Evolutionary conservation across 2,113 vertebrate genomes (phyloP), one percentile per base, ranked within the genome.

Genomic region (Eira barbara): DNA sequence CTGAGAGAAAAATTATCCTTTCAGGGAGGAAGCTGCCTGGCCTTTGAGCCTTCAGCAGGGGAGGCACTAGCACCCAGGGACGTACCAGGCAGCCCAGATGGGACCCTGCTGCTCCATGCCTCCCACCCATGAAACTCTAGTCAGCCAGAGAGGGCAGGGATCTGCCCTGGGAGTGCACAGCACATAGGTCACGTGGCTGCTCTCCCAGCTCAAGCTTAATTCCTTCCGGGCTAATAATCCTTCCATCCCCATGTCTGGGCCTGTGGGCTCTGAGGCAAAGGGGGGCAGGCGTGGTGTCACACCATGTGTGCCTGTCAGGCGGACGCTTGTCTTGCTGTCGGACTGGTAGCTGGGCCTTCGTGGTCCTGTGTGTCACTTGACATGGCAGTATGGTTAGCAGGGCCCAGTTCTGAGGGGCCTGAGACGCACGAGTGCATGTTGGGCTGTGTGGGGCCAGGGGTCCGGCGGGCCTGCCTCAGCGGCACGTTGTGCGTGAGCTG

Each of bases 401-500:
- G 23, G 31, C 69, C 15, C 21, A 1, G 45, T 39, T 42, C 74
- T 2, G 61, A 63, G 61, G 71, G 39, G 25, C 65, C 36, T 2
- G 39, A 52, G 55, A 27, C 3, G 49, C 47, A 21, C 23, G 4
- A 1, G 9, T 49, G 52, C 31, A 0, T 42, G 39, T 42, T 42
- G 39, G 39, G 39, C 39, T 42, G 39, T 42, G 39, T 42, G 39
- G 1, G 12, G 82, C 29, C 14, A 47, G 42, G 20, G 21, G 23
- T 34, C 87, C 45, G 73, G 45, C 0, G 3, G 67, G 73, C 29
- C 49, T 6, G 36, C 73, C 9, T 34, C 0, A 13, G 39, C 10
- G 69, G 36, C n/a, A 11, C 3, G 0, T 20, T 4, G 73, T 29
- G 36, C 0, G 5, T 21, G 14, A 29, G 45, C n/a, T 7, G 25